phyloP scores from a whole-genome alignment of 2,888 invertebrate genomes.

The Caenorhabditis panamensis region DNA sequence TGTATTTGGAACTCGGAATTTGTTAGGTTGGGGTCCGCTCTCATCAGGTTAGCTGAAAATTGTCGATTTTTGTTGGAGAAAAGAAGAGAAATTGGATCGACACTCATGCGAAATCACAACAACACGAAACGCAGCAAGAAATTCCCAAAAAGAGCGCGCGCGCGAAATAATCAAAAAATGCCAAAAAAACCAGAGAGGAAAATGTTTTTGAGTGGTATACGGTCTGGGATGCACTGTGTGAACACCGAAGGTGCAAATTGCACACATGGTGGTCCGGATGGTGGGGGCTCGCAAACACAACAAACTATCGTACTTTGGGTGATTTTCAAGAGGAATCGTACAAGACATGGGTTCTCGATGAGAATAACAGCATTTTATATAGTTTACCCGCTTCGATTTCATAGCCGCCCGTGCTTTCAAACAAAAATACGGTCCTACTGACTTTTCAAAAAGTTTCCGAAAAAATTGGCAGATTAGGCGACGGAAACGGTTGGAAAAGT shows the following conservation, averaged over 20 bases:
- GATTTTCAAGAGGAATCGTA: background rate
- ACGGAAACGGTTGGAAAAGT: background rate
- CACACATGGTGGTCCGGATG: conserved; percentile 2
- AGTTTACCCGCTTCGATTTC: too few relatives aligned
- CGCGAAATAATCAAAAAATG: conserved; percentile 1
- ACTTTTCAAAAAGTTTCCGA: background rate
- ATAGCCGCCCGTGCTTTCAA: too few relatives aligned
- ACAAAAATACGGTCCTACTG: background rate
- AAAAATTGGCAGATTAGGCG: background rate
- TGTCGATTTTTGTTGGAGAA: background rate
- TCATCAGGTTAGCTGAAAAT: conserved; percentile 78
- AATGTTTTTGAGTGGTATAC: conserved; percentile 28
- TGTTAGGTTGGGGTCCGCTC: conserved; percentile 67
- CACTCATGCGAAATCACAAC: conserved; percentile 3
- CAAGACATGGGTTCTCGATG: background rate
- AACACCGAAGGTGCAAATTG: conserved; percentile 20
- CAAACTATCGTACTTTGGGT: conserved; percentile 9
- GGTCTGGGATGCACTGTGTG: conserved; percentile 24
- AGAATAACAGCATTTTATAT: background rate
- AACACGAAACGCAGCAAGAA: background rate
- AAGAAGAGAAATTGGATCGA: background rate
- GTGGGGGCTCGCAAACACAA: background rate
- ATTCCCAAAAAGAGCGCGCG: conserved; percentile 2
- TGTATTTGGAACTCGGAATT: conserved; percentile 87
- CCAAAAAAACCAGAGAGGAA: background rate